Conservation (phyloP, 2,888 invertebrate genomes). For the Scaeva pyrastri region DNA sequence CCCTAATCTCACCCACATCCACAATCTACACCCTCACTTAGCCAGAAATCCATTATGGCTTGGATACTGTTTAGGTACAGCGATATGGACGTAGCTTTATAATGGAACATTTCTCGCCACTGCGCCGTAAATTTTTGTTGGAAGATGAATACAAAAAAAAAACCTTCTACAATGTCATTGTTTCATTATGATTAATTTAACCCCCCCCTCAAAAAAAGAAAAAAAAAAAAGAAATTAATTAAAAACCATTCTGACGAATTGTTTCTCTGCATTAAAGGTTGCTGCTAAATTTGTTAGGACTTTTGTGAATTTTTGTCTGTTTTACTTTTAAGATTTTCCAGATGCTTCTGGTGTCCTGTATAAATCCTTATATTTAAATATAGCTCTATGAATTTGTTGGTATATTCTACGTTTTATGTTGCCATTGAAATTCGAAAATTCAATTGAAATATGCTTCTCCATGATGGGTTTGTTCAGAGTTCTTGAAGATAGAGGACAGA, state of each 20-base stretch:
- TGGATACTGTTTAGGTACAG: neutral
- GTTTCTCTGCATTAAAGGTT: conserved; percentile 35
- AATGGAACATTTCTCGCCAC: conserved; percentile 38
- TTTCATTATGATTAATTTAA: conserved; percentile 73
- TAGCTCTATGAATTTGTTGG: too few relatives aligned
- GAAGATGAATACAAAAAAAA: conserved; percentile 42
- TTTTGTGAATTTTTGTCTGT: conserved; percentile 14
- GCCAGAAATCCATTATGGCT: neutral
- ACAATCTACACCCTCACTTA: too few relatives aligned
- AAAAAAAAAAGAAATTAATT: conserved; percentile 52
- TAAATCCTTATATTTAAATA: too few relatives aligned
- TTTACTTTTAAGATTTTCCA: conserved; percentile 50
- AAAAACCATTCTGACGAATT: conserved; percentile 73
- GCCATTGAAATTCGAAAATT: too few relatives aligned
- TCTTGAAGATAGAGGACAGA: too few relatives aligned
- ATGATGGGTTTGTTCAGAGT: too few relatives aligned
- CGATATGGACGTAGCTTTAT: neutral
- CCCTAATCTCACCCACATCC: too few relatives aligned
- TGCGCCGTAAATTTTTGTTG: conserved; percentile 57
- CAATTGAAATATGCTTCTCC: too few relatives aligned
- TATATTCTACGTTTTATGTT: too few relatives aligned
- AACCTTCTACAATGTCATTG: conserved; percentile 68
- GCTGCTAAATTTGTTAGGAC: conserved; percentile 17
- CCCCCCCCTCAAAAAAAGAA: conserved; percentile 19
- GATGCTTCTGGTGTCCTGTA: conserved; percentile 32